Base-by-base conservation (phyloP, 2,113 vertebrate genomes). In the Oreochromis aureus region DNA sequence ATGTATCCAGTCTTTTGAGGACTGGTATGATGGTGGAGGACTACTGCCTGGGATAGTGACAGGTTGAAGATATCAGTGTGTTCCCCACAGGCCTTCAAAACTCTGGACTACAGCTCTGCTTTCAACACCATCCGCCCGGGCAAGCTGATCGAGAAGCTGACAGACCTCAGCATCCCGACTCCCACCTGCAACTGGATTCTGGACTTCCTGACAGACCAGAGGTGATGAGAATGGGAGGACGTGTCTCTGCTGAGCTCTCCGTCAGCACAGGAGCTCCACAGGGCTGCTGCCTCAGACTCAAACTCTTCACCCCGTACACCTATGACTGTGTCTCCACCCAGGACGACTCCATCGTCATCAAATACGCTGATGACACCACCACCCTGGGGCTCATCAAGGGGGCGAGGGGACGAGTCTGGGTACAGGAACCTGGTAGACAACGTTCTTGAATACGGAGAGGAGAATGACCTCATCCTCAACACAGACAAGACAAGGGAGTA, bases 91-190 rank as follows among this genome's bases (percentile, higher is more conserved):
- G 59, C 30, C 59, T 63, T 63, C 30, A 34, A 34, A 63, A 63
- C 59, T 63, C 30, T 34, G 9, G 59, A 63, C 30, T 11, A 34
- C 59, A 63, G 30, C 59, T 63, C 16, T 34, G 59, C 16, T 63
- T 63, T 63, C 59, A 4, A 63, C 59, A 63, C 5, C 59, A 63
- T 63, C 59, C 2, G 0, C 59, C 59, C 9, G 0, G 30, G 59
- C 59, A 63, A 63, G 59, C 34, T 34, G 16, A 34, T 34, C 2
- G 34, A 63, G 59, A 63, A 63, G 59, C 16, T 63, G 59, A 34
- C 59, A 34, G 59, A 63, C 30, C 59, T 63, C 30, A 18, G 59
- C 59, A 19, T 63, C 34, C 59, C 2, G 5, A 63, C 59, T 63
- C 30, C 9, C 59, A 63, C 19, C 16, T 34, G 30, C 30, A 61